Evolutionary conservation across 1,140 invertebrate species (phyloP).

Genomic region (Drosophila arizonae): DNA sequence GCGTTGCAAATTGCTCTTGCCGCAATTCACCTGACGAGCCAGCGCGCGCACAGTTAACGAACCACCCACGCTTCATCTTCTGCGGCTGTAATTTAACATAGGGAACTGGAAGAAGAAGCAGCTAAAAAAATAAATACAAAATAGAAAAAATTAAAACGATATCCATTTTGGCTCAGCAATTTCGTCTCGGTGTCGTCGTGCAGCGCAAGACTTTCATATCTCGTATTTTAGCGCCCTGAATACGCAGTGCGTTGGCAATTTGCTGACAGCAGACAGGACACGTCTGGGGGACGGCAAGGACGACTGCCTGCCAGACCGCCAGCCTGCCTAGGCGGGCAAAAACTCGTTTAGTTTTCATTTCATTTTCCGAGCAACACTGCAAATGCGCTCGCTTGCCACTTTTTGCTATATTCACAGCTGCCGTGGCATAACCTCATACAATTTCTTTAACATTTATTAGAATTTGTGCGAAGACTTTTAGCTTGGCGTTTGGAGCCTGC

Average conservation of each 20-base stretch:
- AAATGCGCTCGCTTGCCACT: constrained; percentile 72
- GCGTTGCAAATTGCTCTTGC: constrained; percentile 39
- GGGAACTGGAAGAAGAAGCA: constrained; percentile 4
- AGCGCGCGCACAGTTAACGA: constrained; percentile 13
- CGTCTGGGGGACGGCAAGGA: constrained; percentile 1
- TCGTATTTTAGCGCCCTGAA: constrained; percentile 29
- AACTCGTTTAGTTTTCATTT: constrained; percentile 80
- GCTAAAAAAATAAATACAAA: constrained; percentile 1
- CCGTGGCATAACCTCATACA: constrained; percentile 77
- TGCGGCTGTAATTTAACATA: constrained; percentile 26
- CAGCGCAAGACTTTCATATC: constrained; percentile 36
- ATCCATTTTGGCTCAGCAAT: constrained; percentile 77
- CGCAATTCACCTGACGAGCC: constrained; percentile 44
- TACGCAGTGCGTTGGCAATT: constrained; percentile 72
- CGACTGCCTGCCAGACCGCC: constrained; percentile 3
- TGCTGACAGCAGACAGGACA: constrained; percentile 56
- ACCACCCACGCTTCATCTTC: constrained; percentile 8
- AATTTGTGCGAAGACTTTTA: constrained; percentile 65
- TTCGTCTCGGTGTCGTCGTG: constrained; percentile 35
- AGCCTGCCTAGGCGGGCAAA: constrained; percentile 55
- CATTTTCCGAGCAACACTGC: constrained; percentile 41
- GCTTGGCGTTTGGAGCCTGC: constrained; percentile 25
- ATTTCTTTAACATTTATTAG: constrained; percentile 81
- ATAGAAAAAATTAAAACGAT: constrained; percentile 75
- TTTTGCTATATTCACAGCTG: constrained; percentile 75